These are phyloP conservation scores for Protophormia terraenovae DNA, from an alignment of 2,888 invertebrate genomes.

Conservation along the genomic window DNA sequence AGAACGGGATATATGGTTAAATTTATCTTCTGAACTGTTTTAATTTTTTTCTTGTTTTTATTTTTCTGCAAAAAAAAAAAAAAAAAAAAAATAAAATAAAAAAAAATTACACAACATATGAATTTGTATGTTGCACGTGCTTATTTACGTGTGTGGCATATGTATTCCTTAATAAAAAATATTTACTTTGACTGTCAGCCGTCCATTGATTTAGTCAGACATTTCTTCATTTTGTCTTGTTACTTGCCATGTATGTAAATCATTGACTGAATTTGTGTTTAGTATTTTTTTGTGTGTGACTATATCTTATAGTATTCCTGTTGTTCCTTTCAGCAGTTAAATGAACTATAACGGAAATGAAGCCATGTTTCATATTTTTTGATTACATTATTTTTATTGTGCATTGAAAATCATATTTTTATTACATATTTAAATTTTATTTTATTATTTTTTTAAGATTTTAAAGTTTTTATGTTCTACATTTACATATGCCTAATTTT, in stretches of 20 bases:
- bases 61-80: no score
- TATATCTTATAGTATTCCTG: background rate
- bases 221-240: conserved; percentile 18
- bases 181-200: conserved; percentile 37
- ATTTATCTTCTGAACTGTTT: background rate
- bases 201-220: conserved; percentile 23
- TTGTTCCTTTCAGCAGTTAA: background rate
- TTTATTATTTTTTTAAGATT: no score
- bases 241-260: conserved; percentile 42
- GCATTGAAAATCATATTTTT: background rate
- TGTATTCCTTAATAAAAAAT: conserved; percentile 6
- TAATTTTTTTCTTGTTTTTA: background rate
- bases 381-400: conserved; percentile 28
- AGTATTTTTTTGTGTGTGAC: conserved; percentile 13
- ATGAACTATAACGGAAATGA: conserved; percentile 32
- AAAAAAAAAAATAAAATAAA: no score
- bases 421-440: no score
- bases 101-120: conserved; percentile 18
- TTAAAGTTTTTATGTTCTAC: no score
- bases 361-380: conserved; percentile 53
- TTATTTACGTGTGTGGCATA: conserved; percentile 43
- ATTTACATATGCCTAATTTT: no score
- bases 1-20: background rate
- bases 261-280: conserved; percentile 29
- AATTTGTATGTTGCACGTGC: conserved; percentile 41